phyloP scores from a whole-genome alignment of 2,888 invertebrate species.

The Sussaba pulchella region DNA sequence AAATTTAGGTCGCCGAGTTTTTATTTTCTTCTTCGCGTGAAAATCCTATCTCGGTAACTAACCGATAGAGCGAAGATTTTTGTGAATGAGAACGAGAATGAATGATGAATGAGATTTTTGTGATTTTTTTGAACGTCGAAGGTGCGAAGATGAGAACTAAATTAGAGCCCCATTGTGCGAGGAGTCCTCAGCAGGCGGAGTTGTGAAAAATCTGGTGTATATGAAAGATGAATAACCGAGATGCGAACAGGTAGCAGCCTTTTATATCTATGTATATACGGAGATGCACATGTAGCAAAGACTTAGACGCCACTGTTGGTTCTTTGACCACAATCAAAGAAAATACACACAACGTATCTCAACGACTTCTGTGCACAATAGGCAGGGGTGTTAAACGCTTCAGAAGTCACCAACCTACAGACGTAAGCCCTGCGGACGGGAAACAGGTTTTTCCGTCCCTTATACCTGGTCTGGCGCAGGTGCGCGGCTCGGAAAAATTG shows the following conservation, averaged over 20 bases:
- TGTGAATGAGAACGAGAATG: background rate
- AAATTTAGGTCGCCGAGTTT: too few species aligned
- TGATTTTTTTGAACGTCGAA: too few species aligned
- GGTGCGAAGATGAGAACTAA: constrained; percentile 2
- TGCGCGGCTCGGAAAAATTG: constrained; percentile 26
- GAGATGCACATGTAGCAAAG: too few species aligned
- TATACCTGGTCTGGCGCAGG: constrained; percentile 46
- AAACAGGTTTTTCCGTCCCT: constrained; percentile 58
- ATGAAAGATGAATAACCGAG: background rate
- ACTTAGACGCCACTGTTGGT: constrained; percentile 3
- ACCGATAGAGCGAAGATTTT: background rate
- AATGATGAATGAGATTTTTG: too few species aligned
- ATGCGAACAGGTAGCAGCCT: constrained; percentile 27
- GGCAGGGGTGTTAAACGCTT: constrained; percentile 36
- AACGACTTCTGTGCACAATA: constrained; percentile 22
- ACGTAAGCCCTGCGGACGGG: background rate
- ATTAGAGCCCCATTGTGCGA: background rate
- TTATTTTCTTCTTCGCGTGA: background rate
- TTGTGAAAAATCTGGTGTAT: background rate
- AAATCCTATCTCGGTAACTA: too few species aligned
- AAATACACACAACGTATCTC: constrained; percentile 14
- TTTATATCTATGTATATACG: too few species aligned
- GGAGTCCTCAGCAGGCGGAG: background rate
- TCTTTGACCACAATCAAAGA: background rate
- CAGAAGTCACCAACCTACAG: constrained; percentile 48